A percentile compares a stretch with the other conserved stretches of the same genome.
Evolutionary conservation across 2,888 invertebrate genomes (phyloP).

Genomic region (Conops quadrifasciatus): DNA sequence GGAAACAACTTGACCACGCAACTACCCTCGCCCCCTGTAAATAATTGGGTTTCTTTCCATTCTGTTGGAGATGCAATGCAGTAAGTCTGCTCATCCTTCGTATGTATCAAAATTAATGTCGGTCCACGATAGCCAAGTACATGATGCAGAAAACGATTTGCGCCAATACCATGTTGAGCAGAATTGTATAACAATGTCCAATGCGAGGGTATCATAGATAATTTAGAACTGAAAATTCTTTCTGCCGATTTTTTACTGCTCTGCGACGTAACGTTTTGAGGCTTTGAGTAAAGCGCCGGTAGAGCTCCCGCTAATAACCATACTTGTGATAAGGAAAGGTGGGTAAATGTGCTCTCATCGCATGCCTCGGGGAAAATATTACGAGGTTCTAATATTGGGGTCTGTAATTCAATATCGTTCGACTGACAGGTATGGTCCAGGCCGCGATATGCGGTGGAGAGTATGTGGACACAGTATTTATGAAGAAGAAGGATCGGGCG

Average conservation of each 20-base stretch:
- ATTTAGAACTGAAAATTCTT: slow-evolving; percentile 71
- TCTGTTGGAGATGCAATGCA: slow-evolving; percentile 81
- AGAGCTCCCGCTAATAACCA: slow-evolving; percentile 77
- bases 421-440: slow-evolving; percentile 62
- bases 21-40: slow-evolving; percentile 84
- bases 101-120: slow-evolving; percentile 71
- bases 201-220: slow-evolving; percentile 78
- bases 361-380: slow-evolving; percentile 62
- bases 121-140: slow-evolving; percentile 75
- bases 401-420: slow-evolving; percentile 75
- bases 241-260: slow-evolving; percentile 60
- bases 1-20: slow-evolving; percentile 80
- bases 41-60: slow-evolving; percentile 86
- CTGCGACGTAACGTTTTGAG: slow-evolving; percentile 57
- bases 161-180: slow-evolving; percentile 84
- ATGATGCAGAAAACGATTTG: slow-evolving; percentile 88
- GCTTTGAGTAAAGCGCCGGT: slow-evolving; percentile 69
- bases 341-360: slow-evolving; percentile 55
- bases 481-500: slow-evolving; percentile 80
- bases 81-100: slow-evolving; percentile 72
- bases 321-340: slow-evolving; percentile 73
- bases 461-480: slow-evolving; percentile 68
- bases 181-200: slow-evolving; percentile 88
- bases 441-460: slow-evolving; percentile 69
- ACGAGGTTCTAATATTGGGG: slow-evolving; percentile 75